Conservation (phyloP, 1,140 invertebrate genomes). For the Zophobas morio region DNA sequence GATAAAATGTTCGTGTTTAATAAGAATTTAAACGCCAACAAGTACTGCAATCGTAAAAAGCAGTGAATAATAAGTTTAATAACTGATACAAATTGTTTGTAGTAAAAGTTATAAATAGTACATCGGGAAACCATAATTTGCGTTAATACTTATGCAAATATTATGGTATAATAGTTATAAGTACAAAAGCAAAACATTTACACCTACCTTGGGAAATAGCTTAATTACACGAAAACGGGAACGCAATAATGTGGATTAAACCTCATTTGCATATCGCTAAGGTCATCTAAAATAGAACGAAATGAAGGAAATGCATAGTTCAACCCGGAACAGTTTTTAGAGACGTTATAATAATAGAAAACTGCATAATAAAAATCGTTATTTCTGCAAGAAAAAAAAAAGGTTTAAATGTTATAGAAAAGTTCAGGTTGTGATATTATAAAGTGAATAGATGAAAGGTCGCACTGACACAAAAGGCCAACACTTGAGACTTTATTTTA, state of each 20-base stretch:
- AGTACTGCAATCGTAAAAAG: too few relatives aligned
- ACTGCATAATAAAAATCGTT: too few relatives aligned
- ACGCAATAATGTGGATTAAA: not conserved
- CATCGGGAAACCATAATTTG: too few relatives aligned
- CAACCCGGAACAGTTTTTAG: not conserved
- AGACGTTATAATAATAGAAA: too few relatives aligned
- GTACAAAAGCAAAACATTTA: not conserved
- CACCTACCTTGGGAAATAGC: not conserved
- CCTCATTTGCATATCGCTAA: conserved; percentile 6
- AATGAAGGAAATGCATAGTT: not conserved
- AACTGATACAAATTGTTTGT: too few relatives aligned
- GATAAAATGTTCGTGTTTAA: too few relatives aligned
- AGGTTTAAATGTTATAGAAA: conserved; percentile 7
- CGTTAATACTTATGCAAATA: not conserved
- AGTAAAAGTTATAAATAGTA: too few relatives aligned
- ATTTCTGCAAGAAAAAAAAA: not conserved
- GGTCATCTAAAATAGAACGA: conserved; percentile 12
- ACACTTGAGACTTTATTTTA: not conserved
- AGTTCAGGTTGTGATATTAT: conserved; percentile 6
- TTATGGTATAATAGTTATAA: not conserved
- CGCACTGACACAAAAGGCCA: not conserved
- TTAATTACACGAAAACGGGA: conserved; percentile 9
- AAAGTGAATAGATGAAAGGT: not conserved
- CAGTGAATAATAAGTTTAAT: too few relatives aligned
- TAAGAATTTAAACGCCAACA: too few relatives aligned